phyloP scores from a whole-genome alignment of 2,888 invertebrate species.

The Callyntrura sp. region DNA sequence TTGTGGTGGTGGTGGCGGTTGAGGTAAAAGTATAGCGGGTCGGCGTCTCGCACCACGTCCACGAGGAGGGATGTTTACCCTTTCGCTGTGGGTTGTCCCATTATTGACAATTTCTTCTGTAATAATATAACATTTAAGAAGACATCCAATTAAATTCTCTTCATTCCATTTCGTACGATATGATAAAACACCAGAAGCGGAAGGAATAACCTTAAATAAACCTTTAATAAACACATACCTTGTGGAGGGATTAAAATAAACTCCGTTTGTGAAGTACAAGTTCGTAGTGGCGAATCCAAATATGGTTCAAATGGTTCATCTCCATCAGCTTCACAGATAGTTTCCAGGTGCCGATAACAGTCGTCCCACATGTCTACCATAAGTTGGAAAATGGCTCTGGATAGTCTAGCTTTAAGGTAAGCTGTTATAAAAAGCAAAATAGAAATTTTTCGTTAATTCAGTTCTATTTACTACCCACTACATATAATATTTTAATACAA shows the following conservation, averaged over 20 bases:
- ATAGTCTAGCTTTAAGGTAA: neutral
- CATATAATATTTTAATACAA: too few relatives aligned
- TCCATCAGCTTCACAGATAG: conserved; percentile 54
- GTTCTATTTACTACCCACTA: too few relatives aligned
- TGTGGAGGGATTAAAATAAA: conserved; percentile 48
- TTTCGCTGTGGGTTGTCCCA: neutral
- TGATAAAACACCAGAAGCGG: too few relatives aligned
- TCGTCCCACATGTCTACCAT: neutral
- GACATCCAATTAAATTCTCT: neutral
- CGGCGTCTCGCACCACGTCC: neutral
- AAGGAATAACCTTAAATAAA: neutral
- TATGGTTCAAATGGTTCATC: conserved; percentile 44
- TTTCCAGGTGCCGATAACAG: neutral
- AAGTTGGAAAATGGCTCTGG: neutral
- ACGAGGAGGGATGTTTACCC: neutral
- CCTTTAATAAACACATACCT: conserved; percentile 5
- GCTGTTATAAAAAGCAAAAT: neutral
- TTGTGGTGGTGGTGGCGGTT: neutral
- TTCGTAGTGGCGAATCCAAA: conserved; percentile 20
- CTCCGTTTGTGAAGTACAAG: conserved; percentile 56
- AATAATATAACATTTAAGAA: neutral
- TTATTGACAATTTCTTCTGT: neutral
- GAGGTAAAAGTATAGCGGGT: neutral
- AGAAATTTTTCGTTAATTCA: too few relatives aligned
- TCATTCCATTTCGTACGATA: too few relatives aligned